Evolutionary conservation across 2,797 vertebrate species (phyloP).

Genomic region (Lophotriccus pileatus): DNA sequence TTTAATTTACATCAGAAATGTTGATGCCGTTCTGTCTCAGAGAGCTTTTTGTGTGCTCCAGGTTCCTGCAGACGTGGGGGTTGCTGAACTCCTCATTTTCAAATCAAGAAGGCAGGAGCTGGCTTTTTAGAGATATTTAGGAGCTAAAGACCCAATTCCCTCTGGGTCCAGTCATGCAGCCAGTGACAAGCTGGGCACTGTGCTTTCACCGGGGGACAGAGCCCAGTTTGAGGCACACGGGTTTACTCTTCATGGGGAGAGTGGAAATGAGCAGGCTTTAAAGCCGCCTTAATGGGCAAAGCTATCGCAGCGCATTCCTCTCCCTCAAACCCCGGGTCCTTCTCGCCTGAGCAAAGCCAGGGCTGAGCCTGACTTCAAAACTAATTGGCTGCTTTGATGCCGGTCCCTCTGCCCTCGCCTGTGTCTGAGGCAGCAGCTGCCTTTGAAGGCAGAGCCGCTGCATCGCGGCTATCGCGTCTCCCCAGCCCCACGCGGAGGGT

Average conservation of each 20-base stretch:
- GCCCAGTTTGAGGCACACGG: background rate
- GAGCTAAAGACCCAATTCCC: background rate
- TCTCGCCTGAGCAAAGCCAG: background rate
- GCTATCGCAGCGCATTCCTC: background rate
- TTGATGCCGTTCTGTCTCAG: background rate
- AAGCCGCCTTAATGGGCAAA: background rate
- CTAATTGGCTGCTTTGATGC: constrained; percentile 53
- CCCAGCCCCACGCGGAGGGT: background rate
- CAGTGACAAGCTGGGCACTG: background rate
- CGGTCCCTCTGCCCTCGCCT: background rate
- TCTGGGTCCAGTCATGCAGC: background rate
- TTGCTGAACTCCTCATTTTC: background rate
- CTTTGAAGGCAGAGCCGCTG: background rate
- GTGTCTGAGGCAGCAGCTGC: background rate
- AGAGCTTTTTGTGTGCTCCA: background rate
- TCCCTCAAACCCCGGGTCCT: background rate
- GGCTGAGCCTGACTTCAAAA: constrained; percentile 26
- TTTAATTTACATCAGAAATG: constrained; percentile 39
- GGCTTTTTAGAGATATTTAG: background rate
- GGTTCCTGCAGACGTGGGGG: background rate
- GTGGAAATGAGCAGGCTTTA: background rate
- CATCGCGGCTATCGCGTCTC: background rate
- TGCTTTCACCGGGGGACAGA: background rate
- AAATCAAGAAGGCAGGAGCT: background rate
- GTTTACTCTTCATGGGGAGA: background rate